Evolutionary conservation across 2,888 invertebrate genomes (phyloP), one percentile per base, ranked within the genome.

Genomic region (Drosophila merina): DNA sequence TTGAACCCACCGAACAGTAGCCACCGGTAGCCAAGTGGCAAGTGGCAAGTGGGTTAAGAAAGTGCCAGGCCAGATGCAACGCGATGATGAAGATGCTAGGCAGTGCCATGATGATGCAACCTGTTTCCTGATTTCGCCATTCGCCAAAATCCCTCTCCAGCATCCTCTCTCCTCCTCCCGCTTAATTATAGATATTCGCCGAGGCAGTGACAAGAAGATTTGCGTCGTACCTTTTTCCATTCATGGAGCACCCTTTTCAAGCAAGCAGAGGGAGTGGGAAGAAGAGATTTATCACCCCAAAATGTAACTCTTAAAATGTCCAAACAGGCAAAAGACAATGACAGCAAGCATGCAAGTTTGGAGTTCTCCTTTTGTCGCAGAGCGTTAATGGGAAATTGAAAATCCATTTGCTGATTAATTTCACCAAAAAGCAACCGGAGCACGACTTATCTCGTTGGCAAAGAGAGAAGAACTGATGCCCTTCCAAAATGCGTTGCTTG

Each of bases 331-430:
- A 54, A 49, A 30, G 42, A 49, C 36, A 57, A 49, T 14, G 49
- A 3, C 42, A 20, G 40, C 40, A n/a, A 20, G 8, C 40, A 8
- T 42, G 70, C 48, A 31, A 42, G 10, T 40, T 25, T 20, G 31
- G 40, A 31, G 50, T 31, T 52, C 63, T 28, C 50, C 54, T 55
- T 56, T 40, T 72, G 66, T 58, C 60, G 67, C 42, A 31, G 57
- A 72, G 87, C 82, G 87, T 82, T 87, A 82, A 82, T 82, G 82
- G 79, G 71, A 84, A 82, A 82, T 82, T 82, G 87, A 82, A 82
- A 82, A 82, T 87, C 82, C 82, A 82, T 82, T 82, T 87, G 87
- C 82, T 82, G 82, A 82, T 82, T 82, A 87, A 82, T 87, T 82
- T 85, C 86, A 75, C 78, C 9, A 40, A 26, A 48, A 25, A 44